Evolutionary conservation across 2,113 vertebrate genomes (phyloP), one percentile per base, ranked within the genome.

Genomic region (Percopsis transmontana): DNA sequence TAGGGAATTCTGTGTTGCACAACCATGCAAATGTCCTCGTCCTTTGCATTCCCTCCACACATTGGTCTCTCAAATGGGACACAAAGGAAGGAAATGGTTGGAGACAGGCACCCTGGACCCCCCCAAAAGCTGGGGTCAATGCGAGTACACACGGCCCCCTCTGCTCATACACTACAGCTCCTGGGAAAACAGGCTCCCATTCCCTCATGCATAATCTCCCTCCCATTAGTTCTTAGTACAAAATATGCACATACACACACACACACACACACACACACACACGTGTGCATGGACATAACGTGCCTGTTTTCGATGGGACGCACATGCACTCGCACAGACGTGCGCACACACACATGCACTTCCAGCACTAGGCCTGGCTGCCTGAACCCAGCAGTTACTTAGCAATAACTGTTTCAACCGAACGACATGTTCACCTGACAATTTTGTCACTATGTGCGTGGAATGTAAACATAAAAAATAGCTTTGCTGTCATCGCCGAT

Each of bases 61-160:
- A 40, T 61, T 9, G 20, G 53, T 27, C 58, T 69, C 83, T 78
- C 63, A 63, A 62, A 76, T 21, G 60, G 45, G 39, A 56, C 65
- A 88, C 79, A 89, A 88, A 85, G 79, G 8, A 83, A 75, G 83
- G 83, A 82, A 85, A 86, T 77, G 75, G 74, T 85, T 85, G 84
- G 54, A 84, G 84, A 85, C 85, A 81, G 79, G 79, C 82, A 76
- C 63, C 56, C 40, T n/a, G 77, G 85, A 84, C 83, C 83, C 85
- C 83, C 85, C 82, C 55, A 47, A 84, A 71, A 79, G 83, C 79
- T 72, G 75, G 72, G 86, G 85, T 87, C 86, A 86, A 80, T 76
- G 83, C 80, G 27, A 33, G 56, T 68, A 77, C 80, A 82, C 76
- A 84, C 58, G 77, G 65, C 59, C 83, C 77, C 59, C 70, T 50